Conservation (phyloP, 2,113 vertebrate species). For the Verasper variegatus region DNA sequence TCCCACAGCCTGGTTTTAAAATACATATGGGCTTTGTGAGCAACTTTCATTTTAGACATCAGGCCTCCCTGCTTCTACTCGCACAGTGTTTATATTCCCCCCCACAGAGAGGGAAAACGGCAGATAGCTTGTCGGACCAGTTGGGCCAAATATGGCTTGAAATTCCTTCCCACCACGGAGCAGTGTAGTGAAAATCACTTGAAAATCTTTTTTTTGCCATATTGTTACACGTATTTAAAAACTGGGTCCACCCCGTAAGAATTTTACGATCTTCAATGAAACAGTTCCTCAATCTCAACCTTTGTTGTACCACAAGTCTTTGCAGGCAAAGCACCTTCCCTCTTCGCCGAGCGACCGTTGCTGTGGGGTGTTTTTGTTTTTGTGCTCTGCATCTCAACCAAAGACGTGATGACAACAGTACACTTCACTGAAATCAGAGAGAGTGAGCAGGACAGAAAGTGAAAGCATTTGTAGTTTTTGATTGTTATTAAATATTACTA, state of each 20-base stretch:
- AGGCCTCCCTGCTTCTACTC: slow-evolving; percentile 19
- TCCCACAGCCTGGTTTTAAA: slow-evolving; percentile 44
- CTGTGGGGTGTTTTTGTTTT: slow-evolving; percentile 23
- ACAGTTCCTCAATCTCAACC: slow-evolving; percentile 1
- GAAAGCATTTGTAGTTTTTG: slow-evolving; percentile 1
- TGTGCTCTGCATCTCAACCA: slow-evolving; percentile 34
- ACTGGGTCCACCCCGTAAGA: slow-evolving; percentile 33
- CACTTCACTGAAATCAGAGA: background rate
- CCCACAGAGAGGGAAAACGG: background rate
- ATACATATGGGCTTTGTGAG: slow-evolving; percentile 31
- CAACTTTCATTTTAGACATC: slow-evolving; percentile 22
- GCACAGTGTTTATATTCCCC: slow-evolving; percentile 10
- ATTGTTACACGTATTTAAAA: slow-evolving; percentile 34
- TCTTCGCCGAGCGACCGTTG: slow-evolving; percentile 43
- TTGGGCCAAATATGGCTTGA: slow-evolving; percentile 61
- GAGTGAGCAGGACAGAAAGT: slow-evolving; percentile 3
- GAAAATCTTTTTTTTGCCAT: too few species aligned
- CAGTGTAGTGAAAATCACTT: slow-evolving; percentile 35
- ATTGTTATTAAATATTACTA: slow-evolving; percentile 16
- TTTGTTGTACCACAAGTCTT: slow-evolving; percentile 57
- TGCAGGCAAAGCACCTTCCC: slow-evolving; percentile 75
- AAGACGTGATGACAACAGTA: slow-evolving; percentile 16
- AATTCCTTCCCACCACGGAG: slow-evolving; percentile 32
- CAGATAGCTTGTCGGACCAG: slow-evolving; percentile 52
- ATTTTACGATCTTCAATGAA: slow-evolving; percentile 45